Evolutionary conservation across 2,113 vertebrate genomes (phyloP).

Genomic region (Anseranas semipalmata): DNA sequence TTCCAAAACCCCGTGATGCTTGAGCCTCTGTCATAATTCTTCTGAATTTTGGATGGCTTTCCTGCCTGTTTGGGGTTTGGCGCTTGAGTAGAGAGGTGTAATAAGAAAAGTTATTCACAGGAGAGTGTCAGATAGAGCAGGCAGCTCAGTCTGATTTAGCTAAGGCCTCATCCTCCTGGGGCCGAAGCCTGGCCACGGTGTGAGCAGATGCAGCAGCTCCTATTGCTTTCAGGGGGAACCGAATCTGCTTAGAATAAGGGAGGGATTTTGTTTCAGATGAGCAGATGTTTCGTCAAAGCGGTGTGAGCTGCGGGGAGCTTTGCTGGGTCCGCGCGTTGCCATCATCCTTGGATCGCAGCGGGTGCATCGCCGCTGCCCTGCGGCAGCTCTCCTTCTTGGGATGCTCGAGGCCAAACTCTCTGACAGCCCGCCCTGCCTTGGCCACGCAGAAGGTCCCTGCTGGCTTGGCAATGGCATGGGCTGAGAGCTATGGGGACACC

Average conservation of each 20-base stretch:
- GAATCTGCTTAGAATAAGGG: neutral
- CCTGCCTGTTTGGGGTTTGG: conserved; percentile 30
- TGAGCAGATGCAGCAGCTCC: conserved; percentile 52
- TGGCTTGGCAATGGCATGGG: neutral
- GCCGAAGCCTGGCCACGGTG: neutral
- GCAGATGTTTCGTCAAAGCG: conserved; percentile 31
- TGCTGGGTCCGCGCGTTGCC: neutral
- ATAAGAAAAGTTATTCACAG: conserved; percentile 20
- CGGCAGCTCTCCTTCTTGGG: neutral
- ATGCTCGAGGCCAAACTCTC: neutral
- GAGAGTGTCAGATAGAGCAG: conserved; percentile 39
- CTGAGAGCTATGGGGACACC: neutral
- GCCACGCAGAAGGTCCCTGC: neutral
- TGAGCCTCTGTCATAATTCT: conserved; percentile 21
- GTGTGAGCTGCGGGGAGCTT: neutral
- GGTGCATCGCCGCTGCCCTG: neutral
- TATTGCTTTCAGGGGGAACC: neutral
- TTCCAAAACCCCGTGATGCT: neutral
- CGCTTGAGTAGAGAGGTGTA: conserved; percentile 2
- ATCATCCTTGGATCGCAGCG: neutral
- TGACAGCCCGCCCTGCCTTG: neutral
- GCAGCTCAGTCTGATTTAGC: conserved; percentile 8
- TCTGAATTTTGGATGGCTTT: neutral
- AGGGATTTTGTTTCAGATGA: neutral
- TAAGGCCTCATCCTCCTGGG: conserved; percentile 21